A percentile compares a stretch with the other conserved stretches of the same genome.
phyloP scores from a whole-genome alignment of 2,113 vertebrate genomes.

The Hemichromis elongatus region DNA sequence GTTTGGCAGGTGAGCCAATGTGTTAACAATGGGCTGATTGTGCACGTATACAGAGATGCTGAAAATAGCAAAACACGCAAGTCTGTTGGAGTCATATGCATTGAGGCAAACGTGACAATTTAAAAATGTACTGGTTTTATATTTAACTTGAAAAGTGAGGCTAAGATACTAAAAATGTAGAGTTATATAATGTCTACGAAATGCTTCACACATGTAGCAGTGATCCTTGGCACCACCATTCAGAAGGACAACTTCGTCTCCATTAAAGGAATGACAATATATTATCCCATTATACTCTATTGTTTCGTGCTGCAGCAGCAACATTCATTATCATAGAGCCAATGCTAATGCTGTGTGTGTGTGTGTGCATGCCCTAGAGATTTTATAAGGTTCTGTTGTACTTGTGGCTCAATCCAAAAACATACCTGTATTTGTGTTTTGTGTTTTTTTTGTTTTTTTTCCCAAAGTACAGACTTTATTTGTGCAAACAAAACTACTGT shows the following conservation, averaged over 20 bases:
- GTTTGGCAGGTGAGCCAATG: not conserved
- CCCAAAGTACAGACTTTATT: not conserved
- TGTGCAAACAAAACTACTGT: not conserved
- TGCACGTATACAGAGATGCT: not conserved
- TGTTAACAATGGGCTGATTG: not conserved
- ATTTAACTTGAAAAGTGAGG: not conserved
- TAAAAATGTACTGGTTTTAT: not conserved
- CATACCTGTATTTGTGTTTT: not conserved
- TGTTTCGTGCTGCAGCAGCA: slow-evolving; percentile 44
- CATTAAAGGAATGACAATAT: slow-evolving; percentile 38
- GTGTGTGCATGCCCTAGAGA: not conserved
- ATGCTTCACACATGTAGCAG: not conserved
- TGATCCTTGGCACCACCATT: slow-evolving; percentile 8
- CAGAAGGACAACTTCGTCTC: slow-evolving; percentile 53
- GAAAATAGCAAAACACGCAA: not conserved
- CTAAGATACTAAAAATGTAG: not conserved
- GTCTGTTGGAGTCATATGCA: not conserved
- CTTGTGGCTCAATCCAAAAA: not conserved
- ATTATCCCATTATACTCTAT: slow-evolving; percentile 48
- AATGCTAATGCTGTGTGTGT: slow-evolving; percentile 12
- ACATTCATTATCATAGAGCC: slow-evolving; percentile 34
- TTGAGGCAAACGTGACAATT: not conserved
- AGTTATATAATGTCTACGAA: not conserved
- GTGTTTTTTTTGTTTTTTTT: not conserved
- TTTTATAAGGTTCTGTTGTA: not conserved